Percentiles rank a stretch among this genome's conserved stretches.
phyloP scores from a whole-genome alignment of 2,797 vertebrate genomes.

The Gila robusta region DNA sequence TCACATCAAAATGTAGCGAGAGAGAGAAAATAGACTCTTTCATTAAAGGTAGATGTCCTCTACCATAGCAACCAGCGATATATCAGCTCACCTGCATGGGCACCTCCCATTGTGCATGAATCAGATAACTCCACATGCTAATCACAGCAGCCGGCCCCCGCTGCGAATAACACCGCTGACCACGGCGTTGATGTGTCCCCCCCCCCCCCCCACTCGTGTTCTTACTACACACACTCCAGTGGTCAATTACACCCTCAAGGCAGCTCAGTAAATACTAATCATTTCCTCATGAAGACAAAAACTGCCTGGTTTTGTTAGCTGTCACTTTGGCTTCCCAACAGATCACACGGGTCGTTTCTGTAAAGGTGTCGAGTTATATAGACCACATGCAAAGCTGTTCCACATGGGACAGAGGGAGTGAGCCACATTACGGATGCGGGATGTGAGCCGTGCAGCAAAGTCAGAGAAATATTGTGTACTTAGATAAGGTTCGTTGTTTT shows the following conservation, averaged over 20 bases:
- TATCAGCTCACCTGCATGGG: conserved; percentile 30
- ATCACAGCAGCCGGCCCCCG: conserved; percentile 49
- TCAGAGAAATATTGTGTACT: conserved; percentile 7
- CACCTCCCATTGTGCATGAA: conserved; percentile 30
- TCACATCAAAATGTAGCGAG: conserved; percentile 17
- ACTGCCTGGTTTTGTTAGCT: conserved; percentile 22
- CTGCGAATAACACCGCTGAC: conserved; percentile 47
- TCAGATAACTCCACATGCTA: conserved; percentile 53
- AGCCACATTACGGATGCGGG: conserved; percentile 7
- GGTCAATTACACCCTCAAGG: conserved; percentile 38
- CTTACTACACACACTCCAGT: not conserved
- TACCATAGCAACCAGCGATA: conserved; percentile 40
- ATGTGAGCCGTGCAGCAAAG: conserved; percentile 17
- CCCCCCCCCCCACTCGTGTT: not conserved
- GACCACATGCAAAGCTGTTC: conserved; percentile 32
- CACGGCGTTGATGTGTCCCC: conserved; percentile 5
- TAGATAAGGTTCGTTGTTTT: not conserved
- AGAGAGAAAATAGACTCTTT: conserved; percentile 21
- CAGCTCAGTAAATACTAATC: conserved; percentile 47
- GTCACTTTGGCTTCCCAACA: conserved; percentile 22
- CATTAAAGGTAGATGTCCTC: conserved; percentile 41
- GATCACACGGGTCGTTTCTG: conserved; percentile 36
- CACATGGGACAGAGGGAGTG: conserved; percentile 17
- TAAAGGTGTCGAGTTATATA: conserved; percentile 44
- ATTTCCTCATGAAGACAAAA: conserved; percentile 47